These are phyloP conservation scores for Hyperoplus immaculatus DNA, from an alignment of 2,797 vertebrate genomes.

Conservation along the genomic window DNA sequence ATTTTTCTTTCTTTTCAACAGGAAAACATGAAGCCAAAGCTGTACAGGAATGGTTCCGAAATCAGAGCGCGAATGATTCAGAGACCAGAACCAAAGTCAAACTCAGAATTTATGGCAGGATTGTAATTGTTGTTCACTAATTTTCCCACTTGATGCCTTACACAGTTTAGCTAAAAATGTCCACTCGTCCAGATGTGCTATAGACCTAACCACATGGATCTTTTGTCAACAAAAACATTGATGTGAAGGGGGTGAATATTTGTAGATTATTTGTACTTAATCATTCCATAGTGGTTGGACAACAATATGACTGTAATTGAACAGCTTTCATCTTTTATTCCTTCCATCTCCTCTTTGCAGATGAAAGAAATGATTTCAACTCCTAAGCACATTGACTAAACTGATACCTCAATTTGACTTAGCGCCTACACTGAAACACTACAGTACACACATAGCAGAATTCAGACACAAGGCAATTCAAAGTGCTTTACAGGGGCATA, in stretches of 20 bases:
- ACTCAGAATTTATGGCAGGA: background rate
- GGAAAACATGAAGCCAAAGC: background rate
- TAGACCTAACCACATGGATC: background rate
- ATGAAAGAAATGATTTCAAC: background rate
- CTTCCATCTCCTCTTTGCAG: background rate
- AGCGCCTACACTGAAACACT: background rate
- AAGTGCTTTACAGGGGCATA: too few relatives aligned
- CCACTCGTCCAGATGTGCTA: background rate
- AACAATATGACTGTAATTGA: too few relatives aligned
- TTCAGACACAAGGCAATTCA: too few relatives aligned
- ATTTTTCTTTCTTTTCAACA: background rate
- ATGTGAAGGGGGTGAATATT: background rate
- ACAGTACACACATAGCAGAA: background rate
- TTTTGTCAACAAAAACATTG: background rate
- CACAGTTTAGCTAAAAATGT: background rate
- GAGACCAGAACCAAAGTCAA: constrained; percentile 1
- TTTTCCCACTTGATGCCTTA: background rate
- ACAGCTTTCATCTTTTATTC: background rate
- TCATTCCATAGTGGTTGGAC: background rate
- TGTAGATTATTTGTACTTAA: background rate
- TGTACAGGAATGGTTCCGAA: background rate
- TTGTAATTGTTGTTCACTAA: background rate
- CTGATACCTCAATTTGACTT: background rate
- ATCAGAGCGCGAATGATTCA: background rate
- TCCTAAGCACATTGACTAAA: background rate